A percentile compares a stretch with the other conserved stretches of the same genome.
phyloP scores from a whole-genome alignment of 2,797 vertebrate species.

The Leptodactylus fallax region DNA sequence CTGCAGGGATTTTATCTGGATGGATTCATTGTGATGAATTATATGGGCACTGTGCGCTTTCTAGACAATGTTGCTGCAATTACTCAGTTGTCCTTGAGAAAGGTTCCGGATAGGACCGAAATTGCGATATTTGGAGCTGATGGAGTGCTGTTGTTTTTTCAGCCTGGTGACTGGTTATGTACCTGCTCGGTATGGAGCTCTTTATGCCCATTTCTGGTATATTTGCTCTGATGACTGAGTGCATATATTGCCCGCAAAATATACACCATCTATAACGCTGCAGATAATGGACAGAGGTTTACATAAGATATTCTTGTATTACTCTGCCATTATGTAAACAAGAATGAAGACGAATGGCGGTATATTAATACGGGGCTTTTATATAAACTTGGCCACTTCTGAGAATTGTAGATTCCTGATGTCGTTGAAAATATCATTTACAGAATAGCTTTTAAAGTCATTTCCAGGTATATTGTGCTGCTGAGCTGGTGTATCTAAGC shows the following conservation, averaged over 20 bases:
- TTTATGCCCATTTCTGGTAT: not conserved
- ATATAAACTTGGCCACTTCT: not conserved
- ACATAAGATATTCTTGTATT: slow-evolving; percentile 7
- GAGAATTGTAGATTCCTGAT: not conserved
- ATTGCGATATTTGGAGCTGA: too few species aligned
- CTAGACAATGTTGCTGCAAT: too few species aligned
- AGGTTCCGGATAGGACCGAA: not conserved
- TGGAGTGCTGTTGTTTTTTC: too few species aligned
- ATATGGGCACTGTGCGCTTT: too few species aligned
- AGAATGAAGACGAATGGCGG: not conserved
- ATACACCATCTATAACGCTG: slow-evolving; percentile 20
- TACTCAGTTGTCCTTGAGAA: too few species aligned
- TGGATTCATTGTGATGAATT: too few species aligned
- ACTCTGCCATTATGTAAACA: not conserved
- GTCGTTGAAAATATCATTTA: not conserved
- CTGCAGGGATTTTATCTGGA: too few species aligned
- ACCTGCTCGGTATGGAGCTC: not conserved
- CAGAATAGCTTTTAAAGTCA: too few species aligned
- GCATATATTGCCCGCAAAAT: not conserved
- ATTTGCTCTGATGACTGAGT: not conserved
- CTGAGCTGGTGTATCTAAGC: too few species aligned
- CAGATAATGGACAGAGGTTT: slow-evolving; percentile 25
- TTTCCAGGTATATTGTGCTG: too few species aligned
- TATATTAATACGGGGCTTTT: not conserved
- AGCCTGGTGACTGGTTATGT: too few species aligned